phyloP scores from a whole-genome alignment of 2,888 invertebrate species.

The Drosophila pullipes region DNA sequence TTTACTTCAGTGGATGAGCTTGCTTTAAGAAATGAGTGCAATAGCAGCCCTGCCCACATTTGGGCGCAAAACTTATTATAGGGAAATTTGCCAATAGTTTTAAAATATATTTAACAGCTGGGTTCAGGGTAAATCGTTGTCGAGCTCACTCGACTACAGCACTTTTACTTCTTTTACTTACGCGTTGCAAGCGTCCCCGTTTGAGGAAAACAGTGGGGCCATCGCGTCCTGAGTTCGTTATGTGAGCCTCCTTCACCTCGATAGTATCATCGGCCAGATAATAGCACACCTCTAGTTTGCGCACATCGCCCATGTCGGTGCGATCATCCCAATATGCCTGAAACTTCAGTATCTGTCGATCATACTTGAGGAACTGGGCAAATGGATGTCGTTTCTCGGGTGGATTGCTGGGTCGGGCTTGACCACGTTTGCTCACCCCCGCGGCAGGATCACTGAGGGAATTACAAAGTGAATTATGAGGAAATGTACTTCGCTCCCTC shows the following conservation, averaged over 20 bases:
- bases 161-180: constrained; percentile 75
- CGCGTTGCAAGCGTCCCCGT: constrained; percentile 92
- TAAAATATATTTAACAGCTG: no score
- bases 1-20: no score
- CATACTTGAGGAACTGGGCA: constrained; percentile 93
- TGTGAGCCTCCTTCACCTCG: constrained; percentile 92
- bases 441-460: constrained; percentile 85
- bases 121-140: no score
- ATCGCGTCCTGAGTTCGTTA: constrained; percentile 90
- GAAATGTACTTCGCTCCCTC: neutral
- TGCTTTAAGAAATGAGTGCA: no score
- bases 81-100: no score
- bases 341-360: constrained; percentile 91
- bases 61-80: no score
- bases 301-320: constrained; percentile 91
- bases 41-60: no score
- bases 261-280: constrained; percentile 95
- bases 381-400: constrained; percentile 88
- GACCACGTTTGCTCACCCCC: constrained; percentile 77
- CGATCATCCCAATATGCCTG: constrained; percentile 97
- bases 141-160: no score
- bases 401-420: constrained; percentile 46
- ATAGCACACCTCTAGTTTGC: constrained; percentile 92
- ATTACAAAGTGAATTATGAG: neutral
- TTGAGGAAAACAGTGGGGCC: constrained; percentile 90